Base-by-base conservation (phyloP, 2,888 invertebrate species). In the Luperina nickerlii region DNA sequence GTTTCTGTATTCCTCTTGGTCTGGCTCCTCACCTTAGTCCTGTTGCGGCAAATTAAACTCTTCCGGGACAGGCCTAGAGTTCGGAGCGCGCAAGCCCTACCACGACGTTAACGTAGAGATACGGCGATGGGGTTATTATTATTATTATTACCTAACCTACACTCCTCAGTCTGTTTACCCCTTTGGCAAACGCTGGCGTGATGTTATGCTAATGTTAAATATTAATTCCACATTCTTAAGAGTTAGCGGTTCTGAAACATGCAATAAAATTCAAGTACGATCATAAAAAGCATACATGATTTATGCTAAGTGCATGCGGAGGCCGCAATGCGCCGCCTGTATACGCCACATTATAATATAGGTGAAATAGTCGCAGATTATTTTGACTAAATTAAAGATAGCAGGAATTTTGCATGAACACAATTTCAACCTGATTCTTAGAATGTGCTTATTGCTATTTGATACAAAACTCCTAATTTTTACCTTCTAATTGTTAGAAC, bases 281-380 rank as follows among this genome's bases (percentile, higher is more conserved):
- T n/a, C 67, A 57, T 63, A 76, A 73, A 84, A 73, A 86, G 20
- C 54, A 27, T 71, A 54, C 51, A 86, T 74, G 42, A 5, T 18
- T n/a, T n/a, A 85, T 72, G 86, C 71, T 63, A 73, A 77, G 62
- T 86, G 78, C 76, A 86, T 51, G 83, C 63, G 32, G 63, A 32
- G 67, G 27, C 70, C 78, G 83, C 86, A 86, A 18, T 84, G 74
- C 78, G 78, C 66, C 0, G 38, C n/a, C 11, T n/a, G 18, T 20
- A 15, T 48, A 24, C 15, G 51, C 38, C 51, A n/a, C 24, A 63
- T 66, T 67, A 62, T 76, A 51, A 13, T 60, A 79, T 65, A 70
- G 5, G 32, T 27, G 27, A 63, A 63, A 60, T 45, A 18, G 8
- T 11, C n/a, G 57, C 38, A 13, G 24, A 3, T 42, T n/a, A 48